Evolutionary conservation across 2,113 vertebrate genomes (phyloP).

Genomic region (Gallinago media): DNA sequence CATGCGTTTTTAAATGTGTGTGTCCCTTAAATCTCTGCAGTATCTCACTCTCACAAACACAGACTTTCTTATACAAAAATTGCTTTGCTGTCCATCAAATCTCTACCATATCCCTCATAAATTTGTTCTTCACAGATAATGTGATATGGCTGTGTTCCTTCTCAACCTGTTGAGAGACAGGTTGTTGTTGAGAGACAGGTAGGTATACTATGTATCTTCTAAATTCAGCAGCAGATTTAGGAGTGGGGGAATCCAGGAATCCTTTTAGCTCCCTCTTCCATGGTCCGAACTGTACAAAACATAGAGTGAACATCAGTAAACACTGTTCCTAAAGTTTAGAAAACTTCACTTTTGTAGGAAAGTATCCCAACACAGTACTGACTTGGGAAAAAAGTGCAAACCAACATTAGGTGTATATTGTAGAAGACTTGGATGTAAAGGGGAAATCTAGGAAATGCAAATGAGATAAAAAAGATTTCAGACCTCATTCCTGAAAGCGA

Average conservation of each 20-base stretch:
- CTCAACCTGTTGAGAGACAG: neutral
- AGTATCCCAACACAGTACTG: neutral
- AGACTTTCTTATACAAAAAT: neutral
- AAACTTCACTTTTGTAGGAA: neutral
- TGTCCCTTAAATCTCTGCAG: neutral
- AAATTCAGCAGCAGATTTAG: neutral
- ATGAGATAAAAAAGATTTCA: neutral
- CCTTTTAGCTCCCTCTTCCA: neutral
- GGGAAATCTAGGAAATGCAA: neutral
- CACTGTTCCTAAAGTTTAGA: neutral
- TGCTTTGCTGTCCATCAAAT: neutral
- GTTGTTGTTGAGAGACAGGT: neutral
- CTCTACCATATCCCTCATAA: neutral
- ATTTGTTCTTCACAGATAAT: neutral
- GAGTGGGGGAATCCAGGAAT: neutral
- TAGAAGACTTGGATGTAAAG: neutral
- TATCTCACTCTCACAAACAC: neutral
- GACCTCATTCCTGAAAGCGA: neutral
- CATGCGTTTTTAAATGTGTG: neutral
- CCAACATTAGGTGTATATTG: neutral
- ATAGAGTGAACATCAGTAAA: neutral
- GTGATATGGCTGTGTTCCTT: neutral
- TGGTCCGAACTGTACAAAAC: neutral
- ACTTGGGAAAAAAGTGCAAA: neutral
- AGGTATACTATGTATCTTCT: neutral